Base-by-base conservation (phyloP, 1,140 invertebrate species). In the Panagrolaimus sp. region DNA sequence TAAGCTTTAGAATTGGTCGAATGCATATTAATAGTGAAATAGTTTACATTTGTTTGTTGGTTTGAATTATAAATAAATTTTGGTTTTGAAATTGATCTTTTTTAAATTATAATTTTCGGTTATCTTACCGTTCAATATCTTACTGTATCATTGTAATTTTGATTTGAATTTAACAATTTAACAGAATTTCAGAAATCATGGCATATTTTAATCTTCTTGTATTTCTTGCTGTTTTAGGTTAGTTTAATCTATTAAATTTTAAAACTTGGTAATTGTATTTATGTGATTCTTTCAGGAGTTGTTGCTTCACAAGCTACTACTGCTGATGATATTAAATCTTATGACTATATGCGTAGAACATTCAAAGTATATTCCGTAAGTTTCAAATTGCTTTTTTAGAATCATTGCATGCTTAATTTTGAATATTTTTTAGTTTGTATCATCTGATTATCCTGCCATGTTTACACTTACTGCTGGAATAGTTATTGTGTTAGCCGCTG, bases 381-480 rank as follows among this genome's bases (percentile, higher is more conserved):
- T 43, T 62, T 57, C 16, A n/a, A 20, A 13, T n/a, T 27, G n/a
- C 11, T 48, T 48, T 23, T 14, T n/a, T n/a, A n/a, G n/a, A 48
- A 4, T n/a, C 9, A n/a, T 48, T 14, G 9, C n/a, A 48, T n/a
- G 14, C 16, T 53, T 57, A 57, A 13, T 13, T 57, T 53, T 14
- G 16, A 5, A 7, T 57, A 13, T 48, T 20, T 46, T 78, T 71
- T 20, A 76, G 74, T 74, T 81, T 38, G 47, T 69, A 20, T 66
- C 47, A 46, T 44, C 66, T 5, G 78, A 82, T 25, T 82, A 81
- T 47, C 80, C 80, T 14, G 80, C 80, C 53, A 77, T 73, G 27
- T 82, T 82, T 65, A 77, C 75, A n/a, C 83, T 82, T 57, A 65
- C 83, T 66, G 75, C 77, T 25, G 80, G 81, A 13, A 42, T 83